phyloP scores from a whole-genome alignment of 2,888 invertebrate species.

The Oscheius onirici region DNA sequence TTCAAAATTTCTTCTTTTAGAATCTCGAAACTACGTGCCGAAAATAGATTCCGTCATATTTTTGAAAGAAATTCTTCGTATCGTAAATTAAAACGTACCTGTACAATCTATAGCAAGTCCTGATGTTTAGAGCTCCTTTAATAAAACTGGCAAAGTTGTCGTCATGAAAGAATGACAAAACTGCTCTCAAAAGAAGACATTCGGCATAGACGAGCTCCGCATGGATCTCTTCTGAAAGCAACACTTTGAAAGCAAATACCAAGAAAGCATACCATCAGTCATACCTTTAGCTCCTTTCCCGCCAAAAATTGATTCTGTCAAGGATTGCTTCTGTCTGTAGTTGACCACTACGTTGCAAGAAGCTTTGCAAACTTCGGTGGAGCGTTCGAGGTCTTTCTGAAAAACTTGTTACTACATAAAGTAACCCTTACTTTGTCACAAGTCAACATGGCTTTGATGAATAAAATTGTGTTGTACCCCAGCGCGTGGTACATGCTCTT shows the following conservation, averaged over 20 bases:
- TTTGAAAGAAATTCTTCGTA: too few species aligned
- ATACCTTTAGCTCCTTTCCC: slow-evolving; percentile 30
- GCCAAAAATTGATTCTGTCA: slow-evolving; percentile 58
- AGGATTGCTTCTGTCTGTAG: slow-evolving; percentile 54
- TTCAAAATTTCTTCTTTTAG: too few species aligned
- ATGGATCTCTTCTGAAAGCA: slow-evolving; percentile 75
- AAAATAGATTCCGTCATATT: too few species aligned
- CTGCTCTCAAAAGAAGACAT: slow-evolving; percentile 85
- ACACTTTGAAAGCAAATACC: not conserved
- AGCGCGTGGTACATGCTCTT: slow-evolving; percentile 90
- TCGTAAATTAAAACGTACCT: too few species aligned
- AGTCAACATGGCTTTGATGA: slow-evolving; percentile 90
- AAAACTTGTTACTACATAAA: slow-evolving; percentile 2
- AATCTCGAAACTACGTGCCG: not conserved
- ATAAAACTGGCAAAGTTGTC: slow-evolving; percentile 91
- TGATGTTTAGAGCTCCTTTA: slow-evolving; percentile 90
- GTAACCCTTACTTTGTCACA: slow-evolving; percentile 80
- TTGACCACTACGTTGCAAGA: slow-evolving; percentile 58
- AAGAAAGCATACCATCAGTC: slow-evolving; percentile 15
- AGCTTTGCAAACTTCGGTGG: slow-evolving; percentile 54
- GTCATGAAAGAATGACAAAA: slow-evolving; percentile 91
- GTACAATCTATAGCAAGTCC: slow-evolving; percentile 88
- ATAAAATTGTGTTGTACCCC: slow-evolving; percentile 87
- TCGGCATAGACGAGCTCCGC: slow-evolving; percentile 95
- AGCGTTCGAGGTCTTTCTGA: slow-evolving; percentile 63